These are phyloP conservation scores for Augiades crinisus DNA, from an alignment of 2,888 invertebrate genomes.

Conservation along the genomic window DNA sequence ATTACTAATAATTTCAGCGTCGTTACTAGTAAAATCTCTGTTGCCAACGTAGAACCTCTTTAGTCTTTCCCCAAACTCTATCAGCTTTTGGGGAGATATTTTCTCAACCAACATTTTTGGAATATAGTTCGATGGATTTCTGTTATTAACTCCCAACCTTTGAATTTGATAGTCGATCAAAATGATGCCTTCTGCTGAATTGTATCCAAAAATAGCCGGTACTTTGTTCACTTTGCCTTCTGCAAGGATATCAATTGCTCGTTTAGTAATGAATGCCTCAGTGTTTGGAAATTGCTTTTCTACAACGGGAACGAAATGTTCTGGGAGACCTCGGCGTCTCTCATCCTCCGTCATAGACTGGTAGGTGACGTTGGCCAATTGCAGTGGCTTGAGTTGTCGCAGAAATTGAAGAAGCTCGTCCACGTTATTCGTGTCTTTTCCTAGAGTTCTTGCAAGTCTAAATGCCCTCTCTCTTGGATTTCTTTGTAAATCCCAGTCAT, in stretches of 20 bases:
- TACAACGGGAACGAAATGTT: conserved; percentile 44
- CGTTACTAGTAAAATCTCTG: conserved; percentile 33
- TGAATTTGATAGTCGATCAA: conserved; percentile 31
- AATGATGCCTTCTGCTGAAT: conserved; percentile 41
- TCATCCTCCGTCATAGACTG: conserved; percentile 41
- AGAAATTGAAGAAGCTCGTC: conserved; percentile 38
- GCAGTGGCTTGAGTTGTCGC: conserved; percentile 33
- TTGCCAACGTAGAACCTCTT: conserved; percentile 40
- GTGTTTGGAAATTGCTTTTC: conserved; percentile 41
- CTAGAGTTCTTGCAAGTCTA: conserved; percentile 37
- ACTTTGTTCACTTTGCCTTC: conserved; percentile 37
- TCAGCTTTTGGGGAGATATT: conserved; percentile 29
- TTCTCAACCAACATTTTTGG: conserved; percentile 37
- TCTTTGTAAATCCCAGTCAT: conserved; percentile 37
- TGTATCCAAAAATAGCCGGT: conserved; percentile 43
- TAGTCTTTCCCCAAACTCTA: conserved; percentile 37
- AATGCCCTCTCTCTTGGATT: conserved; percentile 36
- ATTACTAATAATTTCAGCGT: conserved; percentile 30
- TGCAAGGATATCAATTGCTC: conserved; percentile 37
- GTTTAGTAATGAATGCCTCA: conserved; percentile 41
- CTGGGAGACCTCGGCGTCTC: conserved; percentile 39
- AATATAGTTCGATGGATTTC: conserved; percentile 35
- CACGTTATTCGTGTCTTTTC: conserved; percentile 36
- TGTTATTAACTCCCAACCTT: conserved; percentile 36
- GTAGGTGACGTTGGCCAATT: conserved; percentile 38